Evolutionary conservation across 2,888 invertebrate genomes (phyloP), one percentile per base, ranked within the genome.

Genomic region (Esperia sulphurella): DNA sequence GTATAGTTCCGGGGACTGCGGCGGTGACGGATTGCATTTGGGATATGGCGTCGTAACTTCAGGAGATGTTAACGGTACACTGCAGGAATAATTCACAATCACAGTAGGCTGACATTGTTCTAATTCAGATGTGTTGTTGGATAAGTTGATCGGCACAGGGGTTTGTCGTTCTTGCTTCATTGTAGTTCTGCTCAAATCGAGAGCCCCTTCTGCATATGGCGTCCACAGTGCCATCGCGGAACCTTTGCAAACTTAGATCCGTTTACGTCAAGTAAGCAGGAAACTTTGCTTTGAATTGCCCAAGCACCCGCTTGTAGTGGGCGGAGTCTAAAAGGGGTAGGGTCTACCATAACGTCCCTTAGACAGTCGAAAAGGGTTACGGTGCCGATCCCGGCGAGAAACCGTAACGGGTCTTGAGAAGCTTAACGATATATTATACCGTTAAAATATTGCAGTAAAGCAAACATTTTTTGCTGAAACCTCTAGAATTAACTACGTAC

Each of bases 171-270:
- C 75, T 5, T 47, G 46, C 51, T 77, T 79, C 14, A 75, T 55
- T 2, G 69, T n/a, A n/a, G n/a, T 53, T 14, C 61, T 46, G 51
- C 69, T 81, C 30, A 84, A 69, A 50, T 86, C 85, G 44, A 86
- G 51, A 4, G 83, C 67, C 61, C 80, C 69, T 45, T 82, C 83
- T 21, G 71, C 68, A 70, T 84, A 84, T 29, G 85, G 84, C 42
- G 81, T 83, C 85, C 84, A 85, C 51, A 83, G 54, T 48, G 83
- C 71, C 85, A 85, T 85, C 42, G 58, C 5, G 6, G 3, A 6
- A 35, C n/a, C n/a, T n/a, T n/a, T n/a, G n/a, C n/a, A n/a, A n/a
- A n/a, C n/a, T n/a, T n/a, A 35, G n/a, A 3, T 63, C 39, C n/a
- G 8, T 9, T 14, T 13, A n/a, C 21, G 21, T 39, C 8, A 13